Evolutionary conservation across 1,140 invertebrate genomes (phyloP), one percentile per base, ranked within the genome.

Genomic region (Schlechtendalia chinensis): DNA sequence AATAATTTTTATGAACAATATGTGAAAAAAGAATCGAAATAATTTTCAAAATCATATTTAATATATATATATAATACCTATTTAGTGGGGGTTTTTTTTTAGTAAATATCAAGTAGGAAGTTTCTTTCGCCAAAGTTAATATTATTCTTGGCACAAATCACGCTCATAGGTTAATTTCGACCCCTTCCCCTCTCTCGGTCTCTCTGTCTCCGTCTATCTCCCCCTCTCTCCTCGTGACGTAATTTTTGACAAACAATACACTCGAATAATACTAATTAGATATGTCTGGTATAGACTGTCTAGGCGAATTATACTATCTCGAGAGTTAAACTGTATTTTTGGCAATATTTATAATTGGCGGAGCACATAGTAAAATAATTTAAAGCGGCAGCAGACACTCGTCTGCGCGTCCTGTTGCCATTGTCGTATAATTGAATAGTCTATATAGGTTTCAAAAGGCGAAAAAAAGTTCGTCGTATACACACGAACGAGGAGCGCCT

Each of bases 111-210:
- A 58, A 77, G 19, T 77, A 77, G 72, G 54, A 59, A 77, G 32
- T 77, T 45, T 59, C 53, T 39, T 59, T 24, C 58, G 72, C 72
- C 72, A 59, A 77, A 59, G 22, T 22, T 77, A 45, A 77, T 39
- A 77, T 77, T 77, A 77, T 77, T 77, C 54, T 77, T 77, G 72
- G 72, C 72, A 77, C 72, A 59, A 77, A 59, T 77, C 54, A 39
- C 54, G 39, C 71, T 58, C 50, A 74, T 56, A 74, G 54, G 32
- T 59, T 45, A 45, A 77, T 77, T 77, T 77, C 58, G 32, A 77
- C 54, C 72, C 72, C 69, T 8, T 8, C 32, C 32, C 8, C 32
- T 72, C 54, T 22, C n/a, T 39, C n/a, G n/a, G n/a, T n/a, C n/a
- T n/a, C n/a, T n/a, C n/a, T n/a, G n/a, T n/a, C n/a, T n/a, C n/a